These are phyloP conservation scores for Gari tellinella DNA, from an alignment of 2,888 invertebrate species.

Conservation along the genomic window DNA sequence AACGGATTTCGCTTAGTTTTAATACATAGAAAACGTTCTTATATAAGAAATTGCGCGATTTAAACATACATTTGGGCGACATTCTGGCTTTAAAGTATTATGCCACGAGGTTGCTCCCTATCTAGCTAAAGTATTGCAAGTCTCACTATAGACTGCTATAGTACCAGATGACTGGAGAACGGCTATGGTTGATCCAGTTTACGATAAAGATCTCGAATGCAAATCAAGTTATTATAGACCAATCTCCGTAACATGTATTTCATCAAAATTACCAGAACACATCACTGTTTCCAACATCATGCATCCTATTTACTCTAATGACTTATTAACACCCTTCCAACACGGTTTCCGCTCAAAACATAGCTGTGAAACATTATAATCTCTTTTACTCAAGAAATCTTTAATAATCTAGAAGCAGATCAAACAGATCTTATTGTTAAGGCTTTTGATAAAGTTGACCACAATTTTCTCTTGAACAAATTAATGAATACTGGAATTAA, in stretches of 20 bases:
- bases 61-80: too few relatives aligned
- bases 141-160: constrained; percentile 15
- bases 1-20: too few relatives aligned
- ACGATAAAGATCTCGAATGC: constrained; percentile 28
- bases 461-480: constrained; percentile 7
- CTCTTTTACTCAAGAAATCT: constrained; percentile 9
- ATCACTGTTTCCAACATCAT: constrained; percentile 31
- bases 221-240: constrained; percentile 36
- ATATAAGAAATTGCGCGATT: too few relatives aligned
- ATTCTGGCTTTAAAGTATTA: too few relatives aligned
- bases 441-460: constrained; percentile 26
- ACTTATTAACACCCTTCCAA: constrained; percentile 7
- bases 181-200: constrained; percentile 16
- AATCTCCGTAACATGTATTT: constrained; percentile 34
- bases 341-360: constrained; percentile 23
- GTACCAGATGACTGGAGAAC: constrained; percentile 31
- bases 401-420: constrained; percentile 3
- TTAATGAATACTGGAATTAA: constrained; percentile 6
- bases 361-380: constrained; percentile 26
- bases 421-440: constrained; percentile 27
- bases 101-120: constrained; percentile 18
- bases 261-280: constrained; percentile 34
- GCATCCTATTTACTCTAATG: constrained; percentile 17
- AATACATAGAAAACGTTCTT: too few relatives aligned
- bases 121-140: constrained; percentile 1